Evolutionary conservation across 2,888 invertebrate species (phyloP), one percentile per base, ranked within the genome.

Genomic region (Sarcophaga variegata): DNA sequence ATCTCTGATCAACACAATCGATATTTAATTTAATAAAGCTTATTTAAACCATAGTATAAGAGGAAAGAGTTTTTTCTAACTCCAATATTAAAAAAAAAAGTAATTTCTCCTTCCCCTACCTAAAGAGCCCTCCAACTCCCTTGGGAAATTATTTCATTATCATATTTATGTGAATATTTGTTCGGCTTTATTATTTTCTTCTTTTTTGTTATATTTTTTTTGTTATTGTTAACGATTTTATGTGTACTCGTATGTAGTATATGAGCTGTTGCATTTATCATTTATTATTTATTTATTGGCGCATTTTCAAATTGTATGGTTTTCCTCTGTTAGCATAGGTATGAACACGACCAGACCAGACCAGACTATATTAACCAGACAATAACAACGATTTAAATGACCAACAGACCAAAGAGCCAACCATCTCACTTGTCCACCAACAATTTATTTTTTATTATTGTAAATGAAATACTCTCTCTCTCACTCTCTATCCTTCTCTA

Each of bases 281-380:
- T 83, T 83, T 80, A 75, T 80, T 76, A 80, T 80, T 76, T 80
- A 86, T 80, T 86, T 83, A 80, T 77, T 80, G 76, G 59, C 67
- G 80, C 76, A 75, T 83, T 76, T 80, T 77, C 80, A 86, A 80
- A 80, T 76, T 84, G 70, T 45, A n/a, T 64, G 47, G 25, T 45
- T 45, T 27, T 20, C 20, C 20, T 45, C 17, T 67, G n/a, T 20
- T 6, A 67, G 54, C 14, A 12, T 17, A 25, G 62, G 63, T 77
- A 60, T 25, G 49, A 25, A 54, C 37, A 64, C 12, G 49, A 71
- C 64, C 22, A 37, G 54, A 59, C 11, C 54, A 71, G 49, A 63
- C n/a, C 25, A 20, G 5, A 17, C 66, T 14, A 37, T 17, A 66
- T 62, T 37, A 12, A 47, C 12, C 47, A 64, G 22, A 49, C 49